Base-by-base conservation (phyloP, 2,888 invertebrate genomes). In the Bombylius major region DNA sequence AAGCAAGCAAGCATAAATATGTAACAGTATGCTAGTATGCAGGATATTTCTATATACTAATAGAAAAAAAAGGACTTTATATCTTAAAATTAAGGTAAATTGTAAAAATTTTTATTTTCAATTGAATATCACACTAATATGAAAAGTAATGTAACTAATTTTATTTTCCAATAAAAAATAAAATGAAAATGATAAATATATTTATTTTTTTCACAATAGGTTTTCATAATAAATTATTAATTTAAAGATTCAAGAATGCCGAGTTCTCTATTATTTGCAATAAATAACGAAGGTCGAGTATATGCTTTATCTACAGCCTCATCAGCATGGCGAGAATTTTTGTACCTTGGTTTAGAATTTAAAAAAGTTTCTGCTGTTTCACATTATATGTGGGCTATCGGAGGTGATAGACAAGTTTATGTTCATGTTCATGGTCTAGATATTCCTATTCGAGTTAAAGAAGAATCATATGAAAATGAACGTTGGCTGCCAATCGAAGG, bases 391-490 rank as follows among this genome's bases (percentile, higher is more conserved):
- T 96, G 94, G 94, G 93, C 93, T 4, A 84, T 95, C 56, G 94
- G 94, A 45, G 89, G 92, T 11, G 93, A 95, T 70, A 84, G 94
- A 60, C 94, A 94, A 75, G 86, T 93, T 54, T 94, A 95, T 70
- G 84, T 94, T 4, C 92, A 90, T 68, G 91, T 95, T 7, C 89
- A 91, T 69, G 87, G 89, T 1, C 76, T 90, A 57, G 94, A 94
- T 73, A 85, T 94, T 64, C 93, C 94, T 0, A 94, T 95, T 61
- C 78, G 92, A 60, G 86, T 92, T 0, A 86, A 87, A 70, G 94
- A 94, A 73, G 90, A 91, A 70, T 84, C 91, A 0, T 95, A 86
- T 70, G 94, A 95, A 76, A 95, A 95, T 72, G 91, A 95, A 76
- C 79, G 95, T 62, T 95, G 95, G 95, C 78, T 91, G 59, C 94